Evolutionary conservation across 2,797 vertebrate genomes (phyloP), one percentile per base, ranked within the genome.

Genomic region (Lepus townsendii): DNA sequence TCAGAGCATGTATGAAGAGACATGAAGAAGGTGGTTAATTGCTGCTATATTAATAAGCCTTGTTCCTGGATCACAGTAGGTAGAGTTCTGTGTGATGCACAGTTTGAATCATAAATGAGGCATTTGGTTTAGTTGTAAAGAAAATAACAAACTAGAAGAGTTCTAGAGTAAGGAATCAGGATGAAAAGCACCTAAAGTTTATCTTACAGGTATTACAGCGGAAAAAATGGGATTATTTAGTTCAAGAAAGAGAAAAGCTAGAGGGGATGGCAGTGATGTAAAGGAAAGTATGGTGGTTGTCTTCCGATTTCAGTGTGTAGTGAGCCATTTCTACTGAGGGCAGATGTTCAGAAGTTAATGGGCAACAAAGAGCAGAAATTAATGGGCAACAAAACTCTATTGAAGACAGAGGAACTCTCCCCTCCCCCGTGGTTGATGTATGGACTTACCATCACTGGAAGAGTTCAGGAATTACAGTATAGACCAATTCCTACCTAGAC

Each of bases 71-170:
- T 32, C 30, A 88, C 69, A 83, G 24, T 54, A 85, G 24, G 24
- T 76, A 20, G 60, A 26, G 68, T 80, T 87, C 16, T 52, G 17
- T 69, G 35, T n/a, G 35, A 65, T 54, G 9, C 42, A n/a, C 63
- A 73, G 13, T 83, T 42, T 72, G 35, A 79, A 60, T 30, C 32
- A 35, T 8, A 20, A 9, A 42, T 11, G 4, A 26, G 54, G 22
- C 27, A 1, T 84, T 93, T 90, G n/a, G 26, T 73, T 91, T 66
- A 30, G 30, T 79, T 86, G 88, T 57, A n/a, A 85, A 78, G 50
- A 32, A 66, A 82, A 76, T 75, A 19, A 24, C 87, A 16, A 90
- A 86, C 1, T 38, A 76, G 60, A 86, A 20, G 2, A 42, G 16
- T 84, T 83, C 11, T 65, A 63, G 52, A 73, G 26, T 26, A 65